Evolutionary conservation across 2,888 invertebrate species (phyloP), one percentile per base, ranked within the genome.

Genomic region (Drosophila neonasuta): DNA sequence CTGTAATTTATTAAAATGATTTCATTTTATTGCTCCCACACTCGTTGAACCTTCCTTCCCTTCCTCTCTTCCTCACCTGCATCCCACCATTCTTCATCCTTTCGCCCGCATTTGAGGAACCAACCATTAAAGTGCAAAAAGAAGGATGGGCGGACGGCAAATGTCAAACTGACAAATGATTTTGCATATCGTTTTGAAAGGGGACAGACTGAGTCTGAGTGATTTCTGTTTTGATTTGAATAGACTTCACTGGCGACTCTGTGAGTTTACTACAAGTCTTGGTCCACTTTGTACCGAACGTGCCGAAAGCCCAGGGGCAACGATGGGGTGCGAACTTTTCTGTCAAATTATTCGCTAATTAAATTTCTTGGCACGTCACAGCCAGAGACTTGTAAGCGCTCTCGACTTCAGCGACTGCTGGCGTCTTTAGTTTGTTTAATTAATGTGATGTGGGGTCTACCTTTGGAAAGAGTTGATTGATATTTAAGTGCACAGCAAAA

Each of bases 311-410:
- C 20, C 29, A 42, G 57, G 17, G 24, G n/a, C 32, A 17, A 61
- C 39, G 50, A 76, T 48, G 79, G 68, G 85, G 69, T 72, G 77
- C 62, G 32, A 81, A 79, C 66, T 54, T 66, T 63, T 49, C 65
- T 52, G 52, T 62, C 51, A 68, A 73, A 78, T 78, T 86, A 77
- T 69, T 68, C 74, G 71, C 71, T 83, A 83, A 83, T 83, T 83
- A 78, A 83, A 87, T 83, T 83, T 72, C 87, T 62, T 62, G 69
- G 59, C 87, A 83, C 79, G 87, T 87, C 59, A 55, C 29, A 32
- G 36, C 6, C 36, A 6, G 36, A 36, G 36, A 36, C 46, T 45
- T 46, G 57, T 63, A 59, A 81, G 67, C 68, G 58, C 65, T 61
- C 49, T 59, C 51, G 59, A 65, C 24, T 58, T 58, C 56, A 24